Conservation (phyloP, 2,113 vertebrate species). For the Clarias gariepinus region DNA sequence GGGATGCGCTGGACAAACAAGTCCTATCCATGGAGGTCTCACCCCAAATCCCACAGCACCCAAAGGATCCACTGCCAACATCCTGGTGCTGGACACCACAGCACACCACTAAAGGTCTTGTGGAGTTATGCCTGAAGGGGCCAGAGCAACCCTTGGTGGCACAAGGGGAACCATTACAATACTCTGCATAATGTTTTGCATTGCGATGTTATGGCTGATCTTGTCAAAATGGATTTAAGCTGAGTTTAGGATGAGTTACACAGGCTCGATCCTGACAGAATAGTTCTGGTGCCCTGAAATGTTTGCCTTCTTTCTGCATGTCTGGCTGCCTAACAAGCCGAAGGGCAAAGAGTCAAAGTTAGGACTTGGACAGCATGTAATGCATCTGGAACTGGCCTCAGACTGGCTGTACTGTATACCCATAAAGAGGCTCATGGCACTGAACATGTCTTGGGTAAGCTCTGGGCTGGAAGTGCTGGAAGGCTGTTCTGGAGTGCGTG, state of each 20-base stretch:
- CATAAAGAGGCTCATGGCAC: not conserved
- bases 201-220: too few species aligned
- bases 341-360: not conserved
- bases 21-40: too few species aligned
- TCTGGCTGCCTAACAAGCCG: not conserved
- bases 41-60: too few species aligned
- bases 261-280: not conserved
- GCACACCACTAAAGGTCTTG: too few species aligned
- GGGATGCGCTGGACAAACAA: too few species aligned
- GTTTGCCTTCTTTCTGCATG: not conserved
- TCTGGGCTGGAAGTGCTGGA: not conserved
- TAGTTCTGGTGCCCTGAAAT: not conserved
- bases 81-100: too few species aligned
- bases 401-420: not conserved
- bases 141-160: too few species aligned
- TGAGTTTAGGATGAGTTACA: not conserved
- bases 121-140: too few species aligned
- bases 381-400: not conserved
- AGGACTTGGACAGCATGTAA: not conserved
- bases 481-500: not conserved
- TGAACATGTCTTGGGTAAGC: slow-evolving; percentile 7
- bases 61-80: too few species aligned
- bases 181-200: too few species aligned
- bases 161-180: too few species aligned
- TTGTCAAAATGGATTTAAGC: not conserved